A percentile compares a stretch with the other conserved stretches of the same genome.
phyloP scores from a whole-genome alignment of 2,113 vertebrate species.

The Xiphorhynchus elegans region DNA sequence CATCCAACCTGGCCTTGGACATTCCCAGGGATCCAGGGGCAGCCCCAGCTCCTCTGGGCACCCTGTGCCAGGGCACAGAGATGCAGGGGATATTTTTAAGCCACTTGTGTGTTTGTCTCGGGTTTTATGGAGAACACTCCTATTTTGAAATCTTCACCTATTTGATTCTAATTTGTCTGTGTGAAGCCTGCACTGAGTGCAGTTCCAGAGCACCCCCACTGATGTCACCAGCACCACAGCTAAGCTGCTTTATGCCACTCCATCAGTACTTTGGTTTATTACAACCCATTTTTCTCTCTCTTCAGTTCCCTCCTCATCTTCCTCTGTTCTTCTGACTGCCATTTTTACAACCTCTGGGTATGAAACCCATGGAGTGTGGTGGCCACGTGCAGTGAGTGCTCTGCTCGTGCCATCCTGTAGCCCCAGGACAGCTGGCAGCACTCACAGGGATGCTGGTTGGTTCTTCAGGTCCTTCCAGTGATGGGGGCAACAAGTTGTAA shows the following conservation, averaged over 20 bases:
- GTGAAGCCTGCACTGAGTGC: neutral
- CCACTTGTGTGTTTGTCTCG: neutral
- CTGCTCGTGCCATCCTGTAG: neutral
- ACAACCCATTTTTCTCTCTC: neutral
- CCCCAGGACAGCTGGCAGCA: neutral
- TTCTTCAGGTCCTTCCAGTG: neutral
- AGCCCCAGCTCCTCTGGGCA: neutral
- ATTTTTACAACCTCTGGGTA: neutral
- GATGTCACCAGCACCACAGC: constrained; percentile 14
- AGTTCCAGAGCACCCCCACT: neutral
- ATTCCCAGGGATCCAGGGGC: neutral
- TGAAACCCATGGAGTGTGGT: neutral
- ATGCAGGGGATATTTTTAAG: neutral
- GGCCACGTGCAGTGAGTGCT: neutral
- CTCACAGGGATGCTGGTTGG: neutral
- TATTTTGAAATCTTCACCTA: neutral
- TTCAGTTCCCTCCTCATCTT: neutral
- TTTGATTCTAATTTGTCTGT: neutral
- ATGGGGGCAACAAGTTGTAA: neutral
- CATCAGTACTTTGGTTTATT: neutral
- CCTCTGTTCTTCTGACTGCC: neutral
- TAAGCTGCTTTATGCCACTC: neutral
- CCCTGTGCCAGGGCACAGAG: neutral
- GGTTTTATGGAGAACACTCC: neutral
- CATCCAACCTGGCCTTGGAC: fast-evolving